phyloP scores from a whole-genome alignment of 2,888 invertebrate genomes.

The Patella caerulea region DNA sequence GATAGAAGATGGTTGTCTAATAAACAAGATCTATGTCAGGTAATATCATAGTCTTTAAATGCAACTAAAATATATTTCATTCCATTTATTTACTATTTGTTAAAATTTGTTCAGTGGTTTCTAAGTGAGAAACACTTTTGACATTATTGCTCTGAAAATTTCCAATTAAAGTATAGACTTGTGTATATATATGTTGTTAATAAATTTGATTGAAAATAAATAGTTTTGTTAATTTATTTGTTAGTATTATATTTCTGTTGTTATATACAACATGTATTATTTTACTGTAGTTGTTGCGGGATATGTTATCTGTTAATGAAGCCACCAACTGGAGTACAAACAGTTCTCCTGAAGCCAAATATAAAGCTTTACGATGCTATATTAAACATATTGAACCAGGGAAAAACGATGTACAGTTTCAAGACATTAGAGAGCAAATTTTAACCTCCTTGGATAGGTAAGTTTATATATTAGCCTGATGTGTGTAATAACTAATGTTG shows the following conservation, averaged over 20 bases:
- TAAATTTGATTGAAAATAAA: not conserved
- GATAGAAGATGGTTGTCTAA: conserved; percentile 52
- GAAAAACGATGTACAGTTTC: conserved; percentile 8
- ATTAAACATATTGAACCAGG: conserved; percentile 38
- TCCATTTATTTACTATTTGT: too few relatives aligned
- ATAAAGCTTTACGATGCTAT: conserved; percentile 63
- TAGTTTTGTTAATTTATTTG: not conserved
- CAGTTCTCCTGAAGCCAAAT: conserved; percentile 57
- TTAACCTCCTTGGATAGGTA: conserved; percentile 33
- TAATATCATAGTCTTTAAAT: conserved; percentile 23
- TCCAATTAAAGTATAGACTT: not conserved
- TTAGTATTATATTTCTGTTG: not conserved
- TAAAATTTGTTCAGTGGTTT: too few relatives aligned
- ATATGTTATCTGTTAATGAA: conserved; percentile 67
- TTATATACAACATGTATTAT: not conserved
- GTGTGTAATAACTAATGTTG: too few relatives aligned
- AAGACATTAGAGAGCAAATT: conserved; percentile 26
- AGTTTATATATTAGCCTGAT: not conserved
- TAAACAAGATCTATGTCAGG: conserved; percentile 66
- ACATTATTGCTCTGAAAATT: too few relatives aligned
- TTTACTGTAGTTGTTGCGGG: conserved; percentile 57
- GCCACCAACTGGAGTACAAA: conserved; percentile 63
- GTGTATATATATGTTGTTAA: not conserved
- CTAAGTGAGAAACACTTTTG: too few relatives aligned
- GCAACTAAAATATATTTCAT: too few relatives aligned